Percentiles rank a stretch among this genome's conserved stretches.
phyloP scores from a whole-genome alignment of 2,888 invertebrate genomes.

The Ceraclea dissimilis region DNA sequence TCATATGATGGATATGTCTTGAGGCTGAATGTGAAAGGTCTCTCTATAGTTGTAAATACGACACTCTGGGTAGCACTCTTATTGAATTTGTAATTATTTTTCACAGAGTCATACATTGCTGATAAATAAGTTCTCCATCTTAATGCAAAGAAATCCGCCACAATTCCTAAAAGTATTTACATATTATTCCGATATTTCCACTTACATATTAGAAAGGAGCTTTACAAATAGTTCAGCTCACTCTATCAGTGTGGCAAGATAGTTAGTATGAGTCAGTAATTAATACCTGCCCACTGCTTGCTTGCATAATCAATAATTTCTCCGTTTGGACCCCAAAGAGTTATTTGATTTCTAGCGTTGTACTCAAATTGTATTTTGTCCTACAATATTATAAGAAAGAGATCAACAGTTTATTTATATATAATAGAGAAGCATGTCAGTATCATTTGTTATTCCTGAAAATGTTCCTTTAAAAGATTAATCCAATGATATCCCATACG shows the following conservation, averaged over 20 bases:
- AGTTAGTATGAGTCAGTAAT: conserved; percentile 26
- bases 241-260: background rate
- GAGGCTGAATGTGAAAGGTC: conserved; percentile 54
- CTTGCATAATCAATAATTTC: conserved; percentile 88
- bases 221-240: background rate
- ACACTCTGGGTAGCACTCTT: conserved; percentile 47
- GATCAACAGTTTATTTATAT: background rate
- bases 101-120: conserved; percentile 49
- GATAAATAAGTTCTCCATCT: conserved; percentile 69
- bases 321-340: conserved; percentile 87
- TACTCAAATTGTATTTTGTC: conserved; percentile 54
- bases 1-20: conserved; percentile 40
- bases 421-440: background rate
- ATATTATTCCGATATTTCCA: no score
- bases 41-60: conserved; percentile 56
- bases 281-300: conserved; percentile 80
- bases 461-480: no score
- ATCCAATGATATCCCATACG: no score
- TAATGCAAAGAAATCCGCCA: conserved; percentile 61
- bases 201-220: no score
- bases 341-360: conserved; percentile 88
- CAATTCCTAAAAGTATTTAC: conserved; percentile 44
- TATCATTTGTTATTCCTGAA: no score
- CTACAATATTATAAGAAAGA: conserved; percentile 30
- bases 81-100: conserved; percentile 48